Base-by-base conservation (phyloP, 2,797 vertebrate species). In the Phaenicophaeus curvirostris region DNA sequence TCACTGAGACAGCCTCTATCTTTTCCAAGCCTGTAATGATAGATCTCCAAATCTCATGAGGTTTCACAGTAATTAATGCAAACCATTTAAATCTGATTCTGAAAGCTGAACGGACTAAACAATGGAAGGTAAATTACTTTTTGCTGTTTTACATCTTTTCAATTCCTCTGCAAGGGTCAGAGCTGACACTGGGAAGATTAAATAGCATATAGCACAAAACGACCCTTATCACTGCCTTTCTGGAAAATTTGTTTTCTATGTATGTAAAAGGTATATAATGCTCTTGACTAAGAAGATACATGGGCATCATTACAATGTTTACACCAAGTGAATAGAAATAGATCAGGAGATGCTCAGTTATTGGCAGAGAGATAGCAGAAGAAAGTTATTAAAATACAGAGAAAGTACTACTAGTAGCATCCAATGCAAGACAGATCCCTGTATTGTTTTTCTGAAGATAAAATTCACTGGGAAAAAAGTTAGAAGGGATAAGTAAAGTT, bases 311-410 rank as follows among this genome's bases (percentile, higher is more conserved):
- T 96, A 96, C 91, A 85, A 69, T 95, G 93, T 96, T 97, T 96
- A 95, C 18, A 44, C 42, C 42, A 44, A 44, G 42, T 98, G 98
- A 99, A 98, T 97, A 96, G 89, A 96, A 97, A 98, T 83, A 97
- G 97, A 98, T 98, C 98, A 98, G 97, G 97, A 98, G 98, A 98
- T 98, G 98, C 98, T 98, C 97, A 96, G 96, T 97, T 96, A 94
- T 74, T 95, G 97, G 97, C 81, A 17, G 93, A 98, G 98, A 96
- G 93, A 99, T 98, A 98, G 98, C 98, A 97, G 97, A 97, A 97
- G 97, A 96, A 98, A 98, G 98, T 98, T 98, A 98, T 98, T 99
- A 98, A 99, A 98, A 98, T 98, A 98, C 98, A 97, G 97, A 97
- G 97, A 97, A 85, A 98, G 97, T 97, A 97, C 97, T 98, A 97